Base-by-base conservation (phyloP, 2,888 invertebrate genomes). In the Encarsia formosa region DNA sequence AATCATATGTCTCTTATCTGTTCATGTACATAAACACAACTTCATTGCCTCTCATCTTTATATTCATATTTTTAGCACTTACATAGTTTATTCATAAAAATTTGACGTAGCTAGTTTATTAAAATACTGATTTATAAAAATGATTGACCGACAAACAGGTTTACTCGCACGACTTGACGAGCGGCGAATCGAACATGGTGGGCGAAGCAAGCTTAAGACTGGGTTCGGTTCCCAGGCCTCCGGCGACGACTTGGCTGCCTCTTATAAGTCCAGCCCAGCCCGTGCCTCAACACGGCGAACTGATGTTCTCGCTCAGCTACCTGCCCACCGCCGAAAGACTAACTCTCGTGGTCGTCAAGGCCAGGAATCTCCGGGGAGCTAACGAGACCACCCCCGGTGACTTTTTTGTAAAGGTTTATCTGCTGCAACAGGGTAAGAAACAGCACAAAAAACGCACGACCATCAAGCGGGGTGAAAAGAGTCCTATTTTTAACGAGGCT, bases 401-500 rank as follows among this genome's bases (percentile, higher is more conserved):
- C 68, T 81, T 87, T 44, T 90, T 87, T 69, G 86, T 89, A 20
- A 89, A 90, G 80, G 88, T 89, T 3, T 89, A 89, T 68, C 75
- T 90, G 42, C 78, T 89, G 63, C 87, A 88, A 69, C 84, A 88
- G 65, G 87, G 87, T 2, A 88, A 87, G 70, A 89, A 88, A 72
- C 81, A 89, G 43, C 83, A 86, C 65, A 90, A 89, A 74, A 89
- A 89, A 75, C 86, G 85, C 67, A 90, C 89, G 20, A 83, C 87
- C 15, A 79, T 84, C 13, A 89, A 89, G 67, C 80, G 82, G 59
- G 83, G 83, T 31, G 88, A 89, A 65, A 79, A 81, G 47, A 83
- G 84, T 67, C 88, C 88, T 1, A 87, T 87, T 59, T 90, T 87
- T 71, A 90, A 90, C 70, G 90, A 90, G 74, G 85, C 88, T 16